Conservation (phyloP, 2,888 invertebrate genomes). For the Chromoteleia sp. region DNA sequence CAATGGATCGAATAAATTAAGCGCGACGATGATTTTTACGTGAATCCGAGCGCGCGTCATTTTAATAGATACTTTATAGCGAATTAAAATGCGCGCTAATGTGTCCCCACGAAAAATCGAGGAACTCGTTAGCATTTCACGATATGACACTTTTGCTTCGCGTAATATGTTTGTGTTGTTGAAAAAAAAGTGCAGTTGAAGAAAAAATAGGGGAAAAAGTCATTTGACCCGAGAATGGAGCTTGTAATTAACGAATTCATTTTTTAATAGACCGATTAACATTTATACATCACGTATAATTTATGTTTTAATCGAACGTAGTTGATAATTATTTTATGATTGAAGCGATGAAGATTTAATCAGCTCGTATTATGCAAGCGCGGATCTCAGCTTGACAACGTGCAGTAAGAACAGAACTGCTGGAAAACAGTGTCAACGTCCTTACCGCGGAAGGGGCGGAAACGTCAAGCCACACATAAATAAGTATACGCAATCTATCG, state of each 20-base stretch:
- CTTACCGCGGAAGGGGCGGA: conserved; percentile 78
- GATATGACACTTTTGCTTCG: conserved; percentile 20
- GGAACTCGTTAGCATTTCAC: conserved; percentile 22
- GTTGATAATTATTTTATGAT: conserved; percentile 51
- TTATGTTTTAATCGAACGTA: conserved; percentile 35
- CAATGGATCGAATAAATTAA: conserved; percentile 48
- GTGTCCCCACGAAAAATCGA: conserved; percentile 6
- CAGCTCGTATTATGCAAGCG: conserved; percentile 65
- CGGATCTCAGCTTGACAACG: conserved; percentile 55
- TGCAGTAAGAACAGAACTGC: conserved; percentile 72
- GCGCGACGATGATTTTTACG: conserved; percentile 1
- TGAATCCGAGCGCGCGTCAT: conserved; percentile 3
- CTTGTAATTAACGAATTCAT: conserved; percentile 39
- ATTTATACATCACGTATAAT: conserved; percentile 30
- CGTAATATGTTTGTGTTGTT: not conserved
- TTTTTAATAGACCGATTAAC: conserved; percentile 18
- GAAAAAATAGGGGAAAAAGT: no score
- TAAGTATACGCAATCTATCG: conserved; percentile 75
- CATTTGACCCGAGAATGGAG: conserved; percentile 1
- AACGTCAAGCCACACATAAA: conserved; percentile 77
- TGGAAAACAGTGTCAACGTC: conserved; percentile 76
- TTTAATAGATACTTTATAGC: conserved; percentile 32
- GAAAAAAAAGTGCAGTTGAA: no score
- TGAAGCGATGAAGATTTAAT: conserved; percentile 68
- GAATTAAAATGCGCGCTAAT: conserved; percentile 29